These are phyloP conservation scores for Didymodactylos carnosus DNA, from an alignment of 2,888 invertebrate genomes.

Conservation along the genomic window DNA sequence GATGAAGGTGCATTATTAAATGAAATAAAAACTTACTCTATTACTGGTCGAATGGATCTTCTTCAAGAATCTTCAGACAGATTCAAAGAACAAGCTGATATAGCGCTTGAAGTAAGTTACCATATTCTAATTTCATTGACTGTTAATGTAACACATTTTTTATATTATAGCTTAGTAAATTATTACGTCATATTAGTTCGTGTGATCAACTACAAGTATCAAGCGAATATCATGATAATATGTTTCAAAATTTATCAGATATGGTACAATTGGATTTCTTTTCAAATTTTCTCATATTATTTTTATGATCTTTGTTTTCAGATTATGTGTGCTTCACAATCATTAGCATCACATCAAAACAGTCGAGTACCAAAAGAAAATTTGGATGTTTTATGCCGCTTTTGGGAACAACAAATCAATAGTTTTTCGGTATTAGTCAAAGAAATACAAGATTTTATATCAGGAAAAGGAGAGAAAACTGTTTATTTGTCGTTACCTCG, in stretches of 20 bases:
- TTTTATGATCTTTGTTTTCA: conserved; percentile 19
- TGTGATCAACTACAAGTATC: conserved; percentile 83
- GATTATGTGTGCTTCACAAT: conserved; percentile 73
- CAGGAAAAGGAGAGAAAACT: conserved; percentile 50
- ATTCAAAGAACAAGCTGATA: conserved; percentile 91
- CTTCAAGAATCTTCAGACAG: conserved; percentile 77
- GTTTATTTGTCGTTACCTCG: conserved; percentile 79
- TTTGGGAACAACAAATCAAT: conserved; percentile 69
- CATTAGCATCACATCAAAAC: conserved; percentile 67
- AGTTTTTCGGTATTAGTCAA: conserved; percentile 74
- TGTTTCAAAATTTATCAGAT: conserved; percentile 71
- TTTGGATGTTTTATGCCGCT: conserved; percentile 48
- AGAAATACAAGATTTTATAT: conserved; percentile 58
- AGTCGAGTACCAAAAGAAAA: conserved; percentile 91
- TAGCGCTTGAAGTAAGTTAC: conserved; percentile 67
- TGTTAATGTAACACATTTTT: neutral
- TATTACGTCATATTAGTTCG: conserved; percentile 77
- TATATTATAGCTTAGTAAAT: conserved; percentile 60
- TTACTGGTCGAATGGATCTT: conserved; percentile 62
- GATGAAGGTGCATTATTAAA: conserved; percentile 41
- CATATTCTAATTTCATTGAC: neutral
- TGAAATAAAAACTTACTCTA: conserved; percentile 48
- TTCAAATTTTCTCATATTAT: neutral
- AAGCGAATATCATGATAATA: conserved; percentile 83
- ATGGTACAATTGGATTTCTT: conserved; percentile 43